Conservation (phyloP, 2,888 invertebrate species). For the Linnaemya vulpina region DNA sequence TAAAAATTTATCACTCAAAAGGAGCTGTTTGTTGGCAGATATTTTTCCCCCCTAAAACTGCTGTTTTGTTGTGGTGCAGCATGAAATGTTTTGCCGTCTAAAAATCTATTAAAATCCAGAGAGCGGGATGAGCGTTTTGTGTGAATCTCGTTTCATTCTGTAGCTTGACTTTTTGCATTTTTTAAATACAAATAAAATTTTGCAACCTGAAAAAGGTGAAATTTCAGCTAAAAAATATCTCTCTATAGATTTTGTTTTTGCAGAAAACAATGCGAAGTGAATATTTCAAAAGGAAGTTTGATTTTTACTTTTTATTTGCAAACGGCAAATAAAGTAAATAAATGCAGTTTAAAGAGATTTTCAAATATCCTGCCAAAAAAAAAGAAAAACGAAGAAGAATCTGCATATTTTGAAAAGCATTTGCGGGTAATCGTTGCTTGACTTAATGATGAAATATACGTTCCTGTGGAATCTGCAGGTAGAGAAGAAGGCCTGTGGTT, state of each 20-base stretch:
- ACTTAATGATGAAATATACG: slow-evolving; percentile 5
- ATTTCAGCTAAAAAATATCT: slow-evolving; percentile 14
- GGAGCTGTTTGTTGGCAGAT: neutral
- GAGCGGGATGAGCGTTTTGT: slow-evolving; percentile 16
- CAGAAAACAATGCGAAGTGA: slow-evolving; percentile 31
- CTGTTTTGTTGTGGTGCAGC: neutral
- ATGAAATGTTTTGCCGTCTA: slow-evolving; percentile 6
- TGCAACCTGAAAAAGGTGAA: slow-evolving; percentile 36
- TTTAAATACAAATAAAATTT: slow-evolving; percentile 13
- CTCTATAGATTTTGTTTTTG: slow-evolving; percentile 34
- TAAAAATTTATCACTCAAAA: neutral
- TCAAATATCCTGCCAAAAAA: neutral
- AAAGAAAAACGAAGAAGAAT: too few species aligned
- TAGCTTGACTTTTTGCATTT: neutral
- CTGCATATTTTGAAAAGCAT: slow-evolving; percentile 39
- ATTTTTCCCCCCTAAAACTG: neutral
- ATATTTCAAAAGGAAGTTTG: slow-evolving; percentile 50
- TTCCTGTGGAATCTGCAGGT: neutral
- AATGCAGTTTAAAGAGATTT: slow-evolving; percentile 53
- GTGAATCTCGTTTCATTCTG: slow-evolving; percentile 1
- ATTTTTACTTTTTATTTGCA: slow-evolving; percentile 31
- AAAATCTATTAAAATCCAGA: slow-evolving; percentile 25
- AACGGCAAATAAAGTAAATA: slow-evolving; percentile 35
- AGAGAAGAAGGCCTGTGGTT: neutral
- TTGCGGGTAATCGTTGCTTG: slow-evolving; percentile 24